Evolutionary conservation across 2,797 vertebrate genomes (phyloP), one percentile per base, ranked within the genome.

Genomic region (Naso thynnoides): DNA sequence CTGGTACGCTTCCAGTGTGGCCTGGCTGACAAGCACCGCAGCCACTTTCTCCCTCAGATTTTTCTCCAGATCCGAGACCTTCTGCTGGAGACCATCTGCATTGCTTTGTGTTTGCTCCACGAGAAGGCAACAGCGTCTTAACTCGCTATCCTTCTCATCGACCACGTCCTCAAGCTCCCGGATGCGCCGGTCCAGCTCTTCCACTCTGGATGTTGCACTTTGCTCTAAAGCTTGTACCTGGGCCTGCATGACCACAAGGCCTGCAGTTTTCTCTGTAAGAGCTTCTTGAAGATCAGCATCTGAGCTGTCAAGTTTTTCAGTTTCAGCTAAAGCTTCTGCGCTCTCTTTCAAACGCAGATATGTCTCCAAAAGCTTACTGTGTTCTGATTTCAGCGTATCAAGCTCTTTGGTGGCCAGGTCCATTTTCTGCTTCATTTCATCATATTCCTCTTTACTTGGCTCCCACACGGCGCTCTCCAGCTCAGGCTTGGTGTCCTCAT

Each of bases 1-100:
- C 75, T 96, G 96, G 69, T 96, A 74, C n/a, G 96, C 95, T 47
- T 93, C 95, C 31, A 96, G 93, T 2, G 97, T 95, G 70, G 94
- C 95, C 70, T 97, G 95, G 90, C 91, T 95, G 71, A 96, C 95
- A 27, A 97, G 90, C 9, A 87, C 93, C 8, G 92, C 93, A 10
- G 95, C 96, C 66, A 96, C 84, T 36, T 95, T 96, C 76, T 98
- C 96, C 81, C 94, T 89, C 67, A 99, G 90, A 14, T 78, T 79
- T 23, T 94, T 94, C 89, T 98, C 96, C 48, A 99, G 90, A 48
- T 90, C 83, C 5, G 81, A 58, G 50, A 97, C 86, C 70, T 86
- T 95, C 39, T 81, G 84, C 18, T 92, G 89, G 18, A 97, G 95
- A 11, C 49, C 18, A 41, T 92, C 91, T 11, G 90, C 92, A 49